Evolutionary conservation across 2,888 invertebrate species (phyloP).

Genomic region (Pinctada fucata): DNA sequence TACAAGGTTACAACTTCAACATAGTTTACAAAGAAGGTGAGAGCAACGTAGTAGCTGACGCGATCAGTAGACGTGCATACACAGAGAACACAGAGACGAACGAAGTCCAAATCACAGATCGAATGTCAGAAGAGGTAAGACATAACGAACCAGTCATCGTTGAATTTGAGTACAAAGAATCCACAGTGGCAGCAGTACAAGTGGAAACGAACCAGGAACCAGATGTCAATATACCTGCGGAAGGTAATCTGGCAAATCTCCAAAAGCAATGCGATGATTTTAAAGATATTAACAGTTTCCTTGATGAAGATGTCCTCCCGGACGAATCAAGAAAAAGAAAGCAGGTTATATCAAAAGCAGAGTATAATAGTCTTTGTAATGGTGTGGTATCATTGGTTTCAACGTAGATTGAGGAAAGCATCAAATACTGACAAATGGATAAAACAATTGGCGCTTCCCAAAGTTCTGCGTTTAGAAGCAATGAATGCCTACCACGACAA

Average conservation of each 20-base stretch:
- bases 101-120: neutral
- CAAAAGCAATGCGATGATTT: slow-evolving; percentile 22
- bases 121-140: neutral
- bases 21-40: slow-evolving; percentile 23
- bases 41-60: slow-evolving; percentile 24
- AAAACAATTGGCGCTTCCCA: slow-evolving; percentile 29
- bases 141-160: neutral
- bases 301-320: slow-evolving; percentile 16
- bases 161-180: neutral
- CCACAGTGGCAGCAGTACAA: neutral
- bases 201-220: neutral
- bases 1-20: slow-evolving; percentile 36
- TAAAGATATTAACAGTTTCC: slow-evolving; percentile 8
- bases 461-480: slow-evolving; percentile 19
- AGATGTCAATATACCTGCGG: neutral
- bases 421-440: slow-evolving; percentile 1
- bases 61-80: slow-evolving; percentile 31
- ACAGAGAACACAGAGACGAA: neutral
- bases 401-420: slow-evolving; percentile 6
- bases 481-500: slow-evolving; percentile 33
- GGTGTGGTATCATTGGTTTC: slow-evolving; percentile 30
- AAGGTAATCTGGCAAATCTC: neutral
- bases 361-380: slow-evolving; percentile 15
- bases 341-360: slow-evolving; percentile 4
- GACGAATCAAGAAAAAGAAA: slow-evolving; percentile 1